phyloP scores from a whole-genome alignment of 1,140 invertebrate genomes.

The Hylaeus anthracinus region DNA sequence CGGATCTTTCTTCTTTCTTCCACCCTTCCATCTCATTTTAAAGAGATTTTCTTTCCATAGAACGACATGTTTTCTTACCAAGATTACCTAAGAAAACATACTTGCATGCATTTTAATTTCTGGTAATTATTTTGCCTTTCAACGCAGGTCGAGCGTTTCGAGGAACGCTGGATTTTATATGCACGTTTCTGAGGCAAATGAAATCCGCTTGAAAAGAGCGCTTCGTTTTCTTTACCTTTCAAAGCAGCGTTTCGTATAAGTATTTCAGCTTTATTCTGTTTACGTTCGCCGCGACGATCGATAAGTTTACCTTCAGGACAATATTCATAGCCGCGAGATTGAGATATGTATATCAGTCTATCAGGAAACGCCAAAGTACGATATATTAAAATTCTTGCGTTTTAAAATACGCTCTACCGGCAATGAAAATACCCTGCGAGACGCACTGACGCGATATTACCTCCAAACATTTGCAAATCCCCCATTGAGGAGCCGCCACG shows the following conservation, averaged over 20 bases:
- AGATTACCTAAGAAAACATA: too few species aligned
- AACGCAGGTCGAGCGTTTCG: too few species aligned
- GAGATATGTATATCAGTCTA: neutral
- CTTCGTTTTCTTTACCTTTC: neutral
- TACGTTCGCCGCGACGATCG: neutral
- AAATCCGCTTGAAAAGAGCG: neutral
- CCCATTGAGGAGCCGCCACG: neutral
- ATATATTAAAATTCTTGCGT: slow-evolving; percentile 16
- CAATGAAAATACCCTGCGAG: neutral
- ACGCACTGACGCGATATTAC: neutral
- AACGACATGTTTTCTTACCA: too few species aligned
- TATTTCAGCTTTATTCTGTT: slow-evolving; percentile 5
- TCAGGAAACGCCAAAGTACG: neutral
- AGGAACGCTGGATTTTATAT: too few species aligned
- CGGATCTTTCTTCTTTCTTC: too few species aligned
- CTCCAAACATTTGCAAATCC: neutral
- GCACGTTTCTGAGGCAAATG: too few species aligned
- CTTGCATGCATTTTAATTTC: neutral
- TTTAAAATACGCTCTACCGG: neutral
- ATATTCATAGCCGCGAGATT: slow-evolving; percentile 9
- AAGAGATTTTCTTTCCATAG: too few species aligned
- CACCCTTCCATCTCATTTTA: too few species aligned
- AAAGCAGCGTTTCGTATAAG: neutral
- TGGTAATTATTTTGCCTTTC: too few species aligned
- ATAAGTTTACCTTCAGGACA: slow-evolving; percentile 21